Conservation (phyloP, 2,113 vertebrate genomes). For the Micromys minutus region DNA sequence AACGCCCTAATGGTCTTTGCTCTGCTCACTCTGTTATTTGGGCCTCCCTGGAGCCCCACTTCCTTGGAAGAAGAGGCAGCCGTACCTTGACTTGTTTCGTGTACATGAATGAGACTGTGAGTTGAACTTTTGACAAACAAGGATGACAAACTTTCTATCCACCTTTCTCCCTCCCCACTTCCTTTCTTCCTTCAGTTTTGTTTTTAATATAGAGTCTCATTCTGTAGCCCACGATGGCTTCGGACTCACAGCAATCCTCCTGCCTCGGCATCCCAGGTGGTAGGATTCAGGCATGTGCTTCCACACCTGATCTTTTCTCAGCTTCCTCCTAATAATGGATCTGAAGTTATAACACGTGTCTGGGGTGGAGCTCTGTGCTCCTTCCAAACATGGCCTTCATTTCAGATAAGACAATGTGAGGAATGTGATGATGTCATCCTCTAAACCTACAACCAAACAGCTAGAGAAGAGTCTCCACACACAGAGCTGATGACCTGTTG, state of each 20-base stretch:
- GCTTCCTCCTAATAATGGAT: neutral
- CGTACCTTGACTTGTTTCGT: neutral
- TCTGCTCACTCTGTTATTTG: neutral
- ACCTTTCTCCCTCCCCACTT: neutral
- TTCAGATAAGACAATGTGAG: neutral
- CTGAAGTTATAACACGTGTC: neutral
- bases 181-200: neutral
- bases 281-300: too few species aligned
- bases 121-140: neutral
- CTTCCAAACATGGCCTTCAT: neutral
- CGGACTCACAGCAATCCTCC: neutral
- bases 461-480: neutral
- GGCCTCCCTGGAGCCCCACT: neutral
- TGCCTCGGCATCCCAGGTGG: neutral
- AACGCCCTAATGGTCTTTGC: fast-evolving
- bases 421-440: neutral
- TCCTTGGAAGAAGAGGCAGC: neutral
- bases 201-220: neutral
- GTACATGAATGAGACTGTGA: neutral
- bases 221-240: neutral
- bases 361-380: neutral
- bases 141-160: neutral
- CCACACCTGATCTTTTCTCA: neutral
- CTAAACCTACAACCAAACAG: neutral
- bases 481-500: neutral